Conservation (phyloP, 2,797 vertebrate species). For the Eulemur rubriventer region DNA sequence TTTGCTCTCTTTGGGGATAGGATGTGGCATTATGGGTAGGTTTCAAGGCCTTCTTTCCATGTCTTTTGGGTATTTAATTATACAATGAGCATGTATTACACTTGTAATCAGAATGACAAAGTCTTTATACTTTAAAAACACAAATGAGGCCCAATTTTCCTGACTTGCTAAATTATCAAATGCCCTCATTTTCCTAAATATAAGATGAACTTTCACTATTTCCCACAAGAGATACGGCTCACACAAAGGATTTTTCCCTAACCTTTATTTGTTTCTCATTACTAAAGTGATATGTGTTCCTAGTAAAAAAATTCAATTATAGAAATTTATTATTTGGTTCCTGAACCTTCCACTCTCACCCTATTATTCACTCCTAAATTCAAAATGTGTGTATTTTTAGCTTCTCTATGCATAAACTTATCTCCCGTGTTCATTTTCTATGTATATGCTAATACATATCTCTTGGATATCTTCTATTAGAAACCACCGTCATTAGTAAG, state of each 20-base stretch:
- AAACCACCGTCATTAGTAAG: background rate
- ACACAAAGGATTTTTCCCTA: background rate
- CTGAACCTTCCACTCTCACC: background rate
- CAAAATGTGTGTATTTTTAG: background rate
- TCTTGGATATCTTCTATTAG: background rate
- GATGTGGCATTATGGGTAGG: background rate
- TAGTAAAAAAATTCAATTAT: slow-evolving; percentile 37
- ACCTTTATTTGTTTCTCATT: slow-evolving; percentile 30
- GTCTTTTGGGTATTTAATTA: slow-evolving; percentile 17
- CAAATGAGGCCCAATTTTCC: background rate
- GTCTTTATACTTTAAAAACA: slow-evolving; percentile 42
- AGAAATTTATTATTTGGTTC: background rate
- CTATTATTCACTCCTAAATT: background rate
- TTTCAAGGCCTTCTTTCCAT: background rate
- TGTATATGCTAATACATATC: background rate
- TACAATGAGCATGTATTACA: background rate
- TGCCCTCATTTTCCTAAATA: background rate
- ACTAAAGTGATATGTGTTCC: background rate
- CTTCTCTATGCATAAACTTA: background rate
- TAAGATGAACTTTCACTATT: background rate
- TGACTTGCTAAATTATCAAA: background rate
- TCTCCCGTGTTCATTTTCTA: background rate
- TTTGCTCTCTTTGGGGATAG: background rate
- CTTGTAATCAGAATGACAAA: background rate
- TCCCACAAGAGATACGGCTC: background rate